Percentiles rank a stretch among this genome's conserved stretches.
Conservation (phyloP, 2,113 vertebrate genomes). For the Scytalopus superciliaris region DNA sequence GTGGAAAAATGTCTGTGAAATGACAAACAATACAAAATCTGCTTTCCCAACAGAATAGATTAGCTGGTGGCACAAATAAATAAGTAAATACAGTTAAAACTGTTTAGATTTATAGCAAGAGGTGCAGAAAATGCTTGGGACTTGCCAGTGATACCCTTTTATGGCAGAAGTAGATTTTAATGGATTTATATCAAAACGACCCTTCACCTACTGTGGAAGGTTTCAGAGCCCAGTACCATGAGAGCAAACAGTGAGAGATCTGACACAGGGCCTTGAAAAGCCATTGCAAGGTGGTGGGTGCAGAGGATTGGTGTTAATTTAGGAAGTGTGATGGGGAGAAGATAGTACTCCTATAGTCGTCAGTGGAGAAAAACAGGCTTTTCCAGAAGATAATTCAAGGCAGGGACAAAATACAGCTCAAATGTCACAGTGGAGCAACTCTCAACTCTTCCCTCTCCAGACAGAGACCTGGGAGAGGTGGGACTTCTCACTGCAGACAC, state of each 20-base stretch:
- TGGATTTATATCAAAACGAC: not conserved
- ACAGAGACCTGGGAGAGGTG: not conserved
- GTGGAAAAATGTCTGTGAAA: constrained; percentile 47
- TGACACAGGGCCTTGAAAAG: not conserved
- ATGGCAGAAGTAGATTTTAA: not conserved
- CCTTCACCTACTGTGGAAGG: not conserved
- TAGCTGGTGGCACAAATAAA: constrained; percentile 55
- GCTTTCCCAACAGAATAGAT: constrained; percentile 52
- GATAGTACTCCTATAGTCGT: not conserved
- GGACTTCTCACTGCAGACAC: not conserved
- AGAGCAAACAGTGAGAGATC: not conserved
- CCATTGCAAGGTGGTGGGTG: not conserved
- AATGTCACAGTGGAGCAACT: not conserved
- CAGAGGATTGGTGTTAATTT: not conserved
- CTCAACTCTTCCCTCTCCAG: not conserved
- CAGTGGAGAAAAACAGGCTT: not conserved
- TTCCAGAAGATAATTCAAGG: not conserved
- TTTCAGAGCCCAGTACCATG: not conserved
- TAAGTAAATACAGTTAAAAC: constrained; percentile 34
- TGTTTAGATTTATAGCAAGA: constrained; percentile 3
- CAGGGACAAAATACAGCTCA: not conserved
- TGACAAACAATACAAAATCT: constrained; percentile 56
- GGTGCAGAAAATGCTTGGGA: constrained; percentile 1
- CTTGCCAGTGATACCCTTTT: constrained; percentile 16
- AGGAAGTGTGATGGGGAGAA: not conserved